Evolutionary conservation across 2,797 vertebrate genomes (phyloP).

Genomic region (Geotrypetes seraphini): DNA sequence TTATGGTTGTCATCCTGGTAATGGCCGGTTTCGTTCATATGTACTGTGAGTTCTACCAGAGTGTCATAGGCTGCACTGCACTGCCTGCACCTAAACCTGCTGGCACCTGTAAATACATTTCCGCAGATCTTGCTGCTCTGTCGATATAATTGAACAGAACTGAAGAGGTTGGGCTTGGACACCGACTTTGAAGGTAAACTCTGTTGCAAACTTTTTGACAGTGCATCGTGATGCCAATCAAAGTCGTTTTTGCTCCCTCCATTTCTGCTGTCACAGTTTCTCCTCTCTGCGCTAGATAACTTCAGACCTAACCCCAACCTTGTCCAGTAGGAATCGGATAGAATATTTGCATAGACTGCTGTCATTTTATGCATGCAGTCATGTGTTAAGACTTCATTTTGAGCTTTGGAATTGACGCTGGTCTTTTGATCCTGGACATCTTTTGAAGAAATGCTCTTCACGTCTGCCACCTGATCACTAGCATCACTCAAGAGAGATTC

Average conservation of each 20-base stretch:
- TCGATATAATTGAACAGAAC: conserved; percentile 92
- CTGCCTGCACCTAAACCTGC: conserved; percentile 90
- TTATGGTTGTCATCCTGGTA: conserved; percentile 95
- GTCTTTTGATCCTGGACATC: conserved; percentile 68
- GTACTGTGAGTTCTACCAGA: conserved; percentile 89
- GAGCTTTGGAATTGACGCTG: conserved; percentile 52
- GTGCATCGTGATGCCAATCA: conserved; percentile 94
- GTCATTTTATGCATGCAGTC: conserved; percentile 95
- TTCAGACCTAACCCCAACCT: conserved; percentile 87
- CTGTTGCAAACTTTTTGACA: conserved; percentile 93
- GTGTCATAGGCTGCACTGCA: conserved; percentile 96
- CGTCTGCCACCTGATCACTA: conserved; percentile 84
- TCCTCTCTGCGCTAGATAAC: conserved; percentile 72
- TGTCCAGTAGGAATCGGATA: conserved; percentile 96
- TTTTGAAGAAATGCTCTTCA: conserved; percentile 73
- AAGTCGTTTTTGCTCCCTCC: conserved; percentile 81
- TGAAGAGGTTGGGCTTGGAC: conserved; percentile 94
- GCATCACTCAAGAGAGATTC: conserved; percentile 86
- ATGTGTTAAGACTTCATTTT: conserved; percentile 70
- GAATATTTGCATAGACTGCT: conserved; percentile 91
- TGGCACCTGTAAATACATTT: conserved; percentile 88
- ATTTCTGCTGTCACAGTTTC: conserved; percentile 83
- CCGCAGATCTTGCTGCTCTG: conserved; percentile 87
- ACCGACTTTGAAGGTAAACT: conserved; percentile 73
- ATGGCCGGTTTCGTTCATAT: conserved; percentile 96